phyloP scores from a whole-genome alignment of 2,888 invertebrate genomes.

The Neoascia interrupta region DNA sequence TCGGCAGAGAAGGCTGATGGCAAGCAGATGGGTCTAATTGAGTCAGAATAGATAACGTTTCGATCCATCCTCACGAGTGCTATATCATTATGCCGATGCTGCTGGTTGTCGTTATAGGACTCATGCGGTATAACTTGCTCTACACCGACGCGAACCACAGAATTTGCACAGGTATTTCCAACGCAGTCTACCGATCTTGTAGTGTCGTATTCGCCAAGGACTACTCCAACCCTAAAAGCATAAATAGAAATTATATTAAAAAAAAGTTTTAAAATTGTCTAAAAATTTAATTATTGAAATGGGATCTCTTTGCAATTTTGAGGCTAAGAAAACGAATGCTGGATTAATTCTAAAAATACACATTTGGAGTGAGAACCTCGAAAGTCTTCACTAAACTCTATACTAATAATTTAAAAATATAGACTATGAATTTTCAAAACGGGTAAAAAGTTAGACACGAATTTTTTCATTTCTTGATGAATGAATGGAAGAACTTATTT shows the following conservation, averaged over 20 bases:
- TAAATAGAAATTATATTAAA: not conserved
- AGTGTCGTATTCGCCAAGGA: constrained; percentile 77
- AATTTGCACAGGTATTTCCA: constrained; percentile 80
- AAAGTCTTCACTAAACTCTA: too few species aligned
- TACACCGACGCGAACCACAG: constrained; percentile 82
- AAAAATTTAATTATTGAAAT: too few species aligned
- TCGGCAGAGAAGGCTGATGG: constrained; percentile 77
- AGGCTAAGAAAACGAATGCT: too few species aligned
- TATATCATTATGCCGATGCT: constrained; percentile 85
- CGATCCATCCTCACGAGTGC: constrained; percentile 84
- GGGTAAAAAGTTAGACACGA: too few species aligned
- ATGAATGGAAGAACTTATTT: too few species aligned
- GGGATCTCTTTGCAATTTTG: too few species aligned
- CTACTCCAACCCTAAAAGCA: constrained; percentile 73
- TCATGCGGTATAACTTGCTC: constrained; percentile 85
- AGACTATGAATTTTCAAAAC: too few species aligned
- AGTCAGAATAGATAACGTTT: constrained; percentile 82
- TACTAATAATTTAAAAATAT: too few species aligned
- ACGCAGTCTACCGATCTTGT: constrained; percentile 77
- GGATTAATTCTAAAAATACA: too few species aligned
- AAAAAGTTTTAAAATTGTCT: too few species aligned
- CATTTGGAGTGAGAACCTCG: too few species aligned
- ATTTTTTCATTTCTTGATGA: too few species aligned
- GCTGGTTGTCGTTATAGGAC: constrained; percentile 81
- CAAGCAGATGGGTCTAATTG: constrained; percentile 83